phyloP scores from a whole-genome alignment of 2,888 invertebrate genomes.

The Orchestes rusci region DNA sequence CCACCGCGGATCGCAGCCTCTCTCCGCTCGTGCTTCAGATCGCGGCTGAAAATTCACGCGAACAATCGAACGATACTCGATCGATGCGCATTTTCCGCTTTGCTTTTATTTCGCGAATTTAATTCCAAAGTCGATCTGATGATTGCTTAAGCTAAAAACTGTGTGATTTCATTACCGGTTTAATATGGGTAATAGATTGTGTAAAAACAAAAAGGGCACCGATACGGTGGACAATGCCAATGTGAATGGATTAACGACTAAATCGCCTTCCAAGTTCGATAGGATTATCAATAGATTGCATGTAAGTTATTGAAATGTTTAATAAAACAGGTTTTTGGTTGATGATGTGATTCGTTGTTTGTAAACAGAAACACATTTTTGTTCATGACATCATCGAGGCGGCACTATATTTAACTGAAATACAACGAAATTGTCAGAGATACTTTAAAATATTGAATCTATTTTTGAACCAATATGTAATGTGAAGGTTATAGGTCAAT shows the following conservation, averaged over 20 bases:
- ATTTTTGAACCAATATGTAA: no score
- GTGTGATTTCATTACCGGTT: no score
- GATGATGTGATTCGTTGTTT: no score
- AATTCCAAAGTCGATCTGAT: slow-evolving; percentile 1
- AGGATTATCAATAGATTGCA: slow-evolving; percentile 40
- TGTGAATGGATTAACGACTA: slow-evolving; percentile 7
- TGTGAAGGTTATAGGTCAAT: no score
- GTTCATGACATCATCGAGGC: no score
- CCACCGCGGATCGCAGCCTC: slow-evolving; percentile 8
- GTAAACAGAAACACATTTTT: no score
- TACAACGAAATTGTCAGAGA: no score
- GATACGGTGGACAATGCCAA: slow-evolving; percentile 31
- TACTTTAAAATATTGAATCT: no score
- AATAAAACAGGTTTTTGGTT: no score
- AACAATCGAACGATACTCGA: slow-evolving; percentile 9
- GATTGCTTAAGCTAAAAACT: no score
- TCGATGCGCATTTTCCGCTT: slow-evolving; percentile 5
- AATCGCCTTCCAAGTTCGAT: slow-evolving; percentile 35
- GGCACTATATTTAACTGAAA: no score
- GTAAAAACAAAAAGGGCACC: slow-evolving; percentile 40
- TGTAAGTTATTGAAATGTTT: no score
- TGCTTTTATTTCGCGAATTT: slow-evolving; percentile 1
- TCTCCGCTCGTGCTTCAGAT: slow-evolving; percentile 10
- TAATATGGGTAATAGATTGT: slow-evolving; percentile 41
- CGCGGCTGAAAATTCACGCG: slow-evolving; percentile 8